Evolutionary conservation across 2,113 vertebrate species (phyloP), one percentile per base, ranked within the genome.

Genomic region (Platichthys flesus): DNA sequence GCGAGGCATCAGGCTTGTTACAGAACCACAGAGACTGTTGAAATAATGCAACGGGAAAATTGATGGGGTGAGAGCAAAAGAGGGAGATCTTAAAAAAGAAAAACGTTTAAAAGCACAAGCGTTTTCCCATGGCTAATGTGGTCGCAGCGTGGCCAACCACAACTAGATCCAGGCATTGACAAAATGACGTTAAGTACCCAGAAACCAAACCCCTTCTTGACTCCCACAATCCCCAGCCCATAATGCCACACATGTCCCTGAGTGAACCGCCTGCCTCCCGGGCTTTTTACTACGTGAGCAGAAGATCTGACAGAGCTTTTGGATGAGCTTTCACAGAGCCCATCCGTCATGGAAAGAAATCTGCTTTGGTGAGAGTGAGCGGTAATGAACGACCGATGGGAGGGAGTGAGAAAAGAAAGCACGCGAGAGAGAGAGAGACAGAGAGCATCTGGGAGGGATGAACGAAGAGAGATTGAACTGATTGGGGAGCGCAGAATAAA

Each of bases 341-440:
- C 84, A 86, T 91, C 75, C 83, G 78, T 91, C 87, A 83, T 74
- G 79, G 73, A 62, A 77, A 84, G 65, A 83, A 89, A 89, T 85
- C 72, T 85, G 84, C 82, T 82, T 84, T 84, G 55, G 81, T 79
- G 82, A 59, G 79, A 76, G 86, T 5, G 74, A 76, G 80, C 70
- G 0, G 79, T 88, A 86, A 88, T 79, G 72, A 91, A 74, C 61
- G 72, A 73, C 28, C 79, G 65, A 82, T 64, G 66, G 76, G 63
- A 70, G 63, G 74, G 54, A 74, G 56, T 26, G 65, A 60, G 69
- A 16, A 9, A 58, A 49, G 21, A 5, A 40, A 28, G 31, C 15
- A 18, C 4, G 14, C 42, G 57, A 56, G 71, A 37, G 37, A 67
- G 57, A n/a, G 47, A 28, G 12, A 69, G 61, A 56, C 40, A 40